phyloP scores from a whole-genome alignment of 2,888 invertebrate species.

The Eilema griseolum region DNA sequence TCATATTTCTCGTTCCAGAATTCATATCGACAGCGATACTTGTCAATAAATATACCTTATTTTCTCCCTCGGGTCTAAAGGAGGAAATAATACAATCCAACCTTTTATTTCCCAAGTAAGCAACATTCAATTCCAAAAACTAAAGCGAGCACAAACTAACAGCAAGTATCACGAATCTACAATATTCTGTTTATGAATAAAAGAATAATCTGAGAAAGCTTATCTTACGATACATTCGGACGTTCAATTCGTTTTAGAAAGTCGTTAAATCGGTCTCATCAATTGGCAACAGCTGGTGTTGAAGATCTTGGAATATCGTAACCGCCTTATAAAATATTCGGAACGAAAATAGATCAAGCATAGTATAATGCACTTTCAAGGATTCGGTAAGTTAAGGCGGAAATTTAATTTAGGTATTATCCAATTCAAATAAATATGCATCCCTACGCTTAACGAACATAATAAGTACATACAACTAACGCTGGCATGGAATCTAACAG shows the following conservation, averaged over 20 bases:
- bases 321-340: conserved; percentile 36
- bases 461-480: neutral
- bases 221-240: conserved; percentile 25
- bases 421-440: conserved; percentile 2
- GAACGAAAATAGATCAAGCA: conserved; percentile 36
- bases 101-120: neutral
- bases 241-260: conserved; percentile 42
- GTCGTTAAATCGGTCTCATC: conserved; percentile 44
- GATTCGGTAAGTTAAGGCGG: conserved; percentile 23
- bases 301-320: conserved; percentile 33
- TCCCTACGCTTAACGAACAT: conserved; percentile 1
- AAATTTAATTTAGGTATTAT: neutral
- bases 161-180: conserved; percentile 25
- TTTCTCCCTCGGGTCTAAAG: neutral
- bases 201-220: conserved; percentile 23
- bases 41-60: neutral
- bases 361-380: conserved; percentile 27
- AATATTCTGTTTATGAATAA: conserved; percentile 26
- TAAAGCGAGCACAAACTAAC: conserved; percentile 13
- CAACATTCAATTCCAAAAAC: conserved; percentile 4
- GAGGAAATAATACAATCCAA: conserved; percentile 9
- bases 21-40: neutral
- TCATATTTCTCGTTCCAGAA: conserved; percentile 7
- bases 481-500: conserved; percentile 16
- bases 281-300: conserved; percentile 42